phyloP scores from a whole-genome alignment of 2,113 vertebrate species.

The Nibea albiflora region DNA sequence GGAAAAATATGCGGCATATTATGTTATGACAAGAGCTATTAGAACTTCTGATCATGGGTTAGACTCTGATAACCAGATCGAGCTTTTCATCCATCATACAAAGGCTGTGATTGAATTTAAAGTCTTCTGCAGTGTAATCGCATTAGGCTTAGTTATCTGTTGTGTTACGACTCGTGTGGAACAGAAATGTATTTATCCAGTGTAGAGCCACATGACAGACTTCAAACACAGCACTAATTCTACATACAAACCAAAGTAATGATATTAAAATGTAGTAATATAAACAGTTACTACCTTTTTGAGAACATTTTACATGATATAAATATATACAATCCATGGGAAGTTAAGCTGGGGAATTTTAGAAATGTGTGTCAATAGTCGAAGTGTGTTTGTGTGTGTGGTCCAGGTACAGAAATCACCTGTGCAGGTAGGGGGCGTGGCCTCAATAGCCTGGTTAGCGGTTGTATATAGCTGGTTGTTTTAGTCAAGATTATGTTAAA shows the following conservation, averaged over 20 bases:
- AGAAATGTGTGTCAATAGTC: too few relatives aligned
- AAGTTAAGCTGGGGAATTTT: too few relatives aligned
- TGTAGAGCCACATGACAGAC: not conserved
- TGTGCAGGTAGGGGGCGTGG: too few relatives aligned
- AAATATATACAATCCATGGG: too few relatives aligned
- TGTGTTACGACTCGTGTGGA: constrained; percentile 1
- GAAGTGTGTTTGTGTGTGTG: too few relatives aligned
- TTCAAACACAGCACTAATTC: not conserved
- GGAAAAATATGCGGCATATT: not conserved
- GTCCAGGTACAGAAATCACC: too few relatives aligned
- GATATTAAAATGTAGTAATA: too few relatives aligned
- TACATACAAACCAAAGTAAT: not conserved
- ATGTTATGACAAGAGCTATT: not conserved
- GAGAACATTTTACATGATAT: too few relatives aligned
- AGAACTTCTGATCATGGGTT: not conserved
- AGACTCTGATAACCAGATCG: not conserved
- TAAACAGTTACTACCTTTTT: too few relatives aligned
- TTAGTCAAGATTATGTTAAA: too few relatives aligned
- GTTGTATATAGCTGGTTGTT: too few relatives aligned
- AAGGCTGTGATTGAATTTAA: not conserved
- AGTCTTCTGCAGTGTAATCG: not conserved
- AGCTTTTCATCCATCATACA: not conserved
- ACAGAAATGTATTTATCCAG: not conserved
- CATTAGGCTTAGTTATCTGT: not conserved
- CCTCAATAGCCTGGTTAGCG: too few relatives aligned